phyloP scores from a whole-genome alignment of 2,888 invertebrate species.

The Mimumesa dahlbomi region DNA sequence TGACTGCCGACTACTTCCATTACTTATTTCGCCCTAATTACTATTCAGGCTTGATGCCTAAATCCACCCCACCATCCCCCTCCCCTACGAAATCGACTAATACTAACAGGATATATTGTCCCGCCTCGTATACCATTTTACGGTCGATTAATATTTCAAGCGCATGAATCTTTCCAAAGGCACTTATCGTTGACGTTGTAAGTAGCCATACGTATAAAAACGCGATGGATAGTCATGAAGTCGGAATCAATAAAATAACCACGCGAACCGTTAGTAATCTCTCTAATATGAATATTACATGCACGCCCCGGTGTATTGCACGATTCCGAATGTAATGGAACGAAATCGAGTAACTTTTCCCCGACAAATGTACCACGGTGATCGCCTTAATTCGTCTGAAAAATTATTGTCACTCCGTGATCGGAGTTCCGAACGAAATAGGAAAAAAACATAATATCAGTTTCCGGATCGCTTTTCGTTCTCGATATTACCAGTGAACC shows the following conservation, averaged over 20 bases:
- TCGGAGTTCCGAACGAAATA: no score
- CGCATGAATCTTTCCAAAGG: slow-evolving; percentile 25
- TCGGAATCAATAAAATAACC: slow-evolving; percentile 13
- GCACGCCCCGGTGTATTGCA: neutral
- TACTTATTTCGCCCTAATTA: neutral
- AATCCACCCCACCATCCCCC: no score
- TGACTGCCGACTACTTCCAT: neutral
- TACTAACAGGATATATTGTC: slow-evolving; percentile 5
- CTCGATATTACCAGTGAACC: no score
- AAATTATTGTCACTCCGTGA: no score
- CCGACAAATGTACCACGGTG: no score
- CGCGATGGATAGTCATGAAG: slow-evolving; percentile 12
- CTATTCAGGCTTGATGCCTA: neutral
- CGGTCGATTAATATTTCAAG: slow-evolving; percentile 29
- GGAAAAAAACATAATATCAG: no score
- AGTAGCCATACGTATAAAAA: neutral
- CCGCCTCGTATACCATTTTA: neutral
- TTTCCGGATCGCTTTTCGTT: no score
- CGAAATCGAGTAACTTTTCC: no score
- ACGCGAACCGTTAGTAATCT: neutral
- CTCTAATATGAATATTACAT: neutral
- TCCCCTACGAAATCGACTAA: slow-evolving; percentile 7
- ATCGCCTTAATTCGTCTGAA: no score
- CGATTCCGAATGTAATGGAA: no score
- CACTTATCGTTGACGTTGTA: slow-evolving; percentile 16